phyloP scores from a whole-genome alignment of 2,113 vertebrate species.

The Boulengeromyrus knoepffleri region DNA sequence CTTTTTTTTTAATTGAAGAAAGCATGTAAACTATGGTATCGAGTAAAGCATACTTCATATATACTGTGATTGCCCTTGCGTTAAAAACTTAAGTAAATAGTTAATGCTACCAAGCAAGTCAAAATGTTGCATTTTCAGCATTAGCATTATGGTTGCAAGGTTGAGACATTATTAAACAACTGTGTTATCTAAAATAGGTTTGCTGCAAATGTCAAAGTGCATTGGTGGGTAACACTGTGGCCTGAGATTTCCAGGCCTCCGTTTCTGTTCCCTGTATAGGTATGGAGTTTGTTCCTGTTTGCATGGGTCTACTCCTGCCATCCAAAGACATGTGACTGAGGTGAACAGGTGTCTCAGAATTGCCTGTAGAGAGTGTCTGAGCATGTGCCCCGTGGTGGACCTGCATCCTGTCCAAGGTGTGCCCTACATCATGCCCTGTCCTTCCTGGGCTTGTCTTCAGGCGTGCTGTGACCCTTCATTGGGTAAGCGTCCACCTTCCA shows the following conservation, averaged over 20 bases:
- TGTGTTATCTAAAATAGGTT: not conserved
- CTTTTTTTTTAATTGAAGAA: not conserved
- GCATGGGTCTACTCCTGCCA: not conserved
- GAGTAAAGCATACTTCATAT: not conserved
- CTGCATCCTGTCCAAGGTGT: not conserved
- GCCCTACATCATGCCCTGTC: not conserved
- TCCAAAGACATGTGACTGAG: not conserved
- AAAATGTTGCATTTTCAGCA: not conserved
- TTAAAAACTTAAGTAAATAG: not conserved
- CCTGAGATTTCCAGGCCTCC: not conserved
- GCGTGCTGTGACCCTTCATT: not conserved
- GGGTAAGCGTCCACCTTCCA: not conserved
- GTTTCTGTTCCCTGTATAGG: not conserved
- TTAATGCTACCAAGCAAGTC: not conserved
- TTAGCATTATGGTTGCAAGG: not conserved
- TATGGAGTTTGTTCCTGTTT: not conserved
- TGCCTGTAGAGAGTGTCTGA: not conserved
- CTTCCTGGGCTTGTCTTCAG: not conserved
- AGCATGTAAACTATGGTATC: conserved; percentile 3
- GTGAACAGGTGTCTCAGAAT: not conserved
- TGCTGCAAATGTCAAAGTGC: not conserved
- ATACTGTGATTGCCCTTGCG: not conserved
- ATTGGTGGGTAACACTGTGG: not conserved
- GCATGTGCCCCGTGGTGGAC: not conserved
- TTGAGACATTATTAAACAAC: not conserved